Evolutionary conservation across 1,140 invertebrate species (phyloP), one percentile per base, ranked within the genome.

Genomic region (Hermetia illucens): DNA sequence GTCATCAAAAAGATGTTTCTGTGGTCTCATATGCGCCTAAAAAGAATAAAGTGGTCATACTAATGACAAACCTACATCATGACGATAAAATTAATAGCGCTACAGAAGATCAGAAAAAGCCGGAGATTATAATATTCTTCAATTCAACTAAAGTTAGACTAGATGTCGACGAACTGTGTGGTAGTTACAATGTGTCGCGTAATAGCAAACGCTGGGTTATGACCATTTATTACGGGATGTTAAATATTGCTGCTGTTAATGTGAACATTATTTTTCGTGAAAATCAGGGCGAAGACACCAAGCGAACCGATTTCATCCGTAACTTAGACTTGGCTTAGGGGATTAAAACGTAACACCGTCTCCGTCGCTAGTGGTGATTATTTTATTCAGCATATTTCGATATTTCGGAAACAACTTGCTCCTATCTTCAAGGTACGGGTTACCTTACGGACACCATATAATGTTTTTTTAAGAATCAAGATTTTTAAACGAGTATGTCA

Each of bases 61-160:
- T n/a, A n/a, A n/a, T n/a, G n/a, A n/a, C n/a, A 29, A 42, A 39
- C 21, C 29, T 46, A 24, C 40, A 48, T 35, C 40, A 48, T 38
- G 41, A 45, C 29, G 22, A 41, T 36, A 47, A 39, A 43, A 41
- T n/a, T n/a, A n/a, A n/a, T n/a, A n/a, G n/a, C n/a, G n/a, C n/a
- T n/a, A n/a, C n/a, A n/a, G n/a, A n/a, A n/a, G n/a, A n/a, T n/a
- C n/a, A n/a, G 40, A 30, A 43, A 19, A 63, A 63, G 42, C 58
- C 62, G 21, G 54, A 64, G 36, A 62, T 65, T 9, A 50, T 64
- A 18, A 48, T 45, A 22, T 55, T 54, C 49, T 64, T 66, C 38
- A 61, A 63, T 40, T 10, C 21, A 8, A 60, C 56, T 5, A 65
- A 65, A 50, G 47, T 45, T 12, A 55, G 54, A 17, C 62, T 66